Evolutionary conservation across 2,888 invertebrate genomes (phyloP), one percentile per base, ranked within the genome.

Genomic region (Noctua fimbriata): DNA sequence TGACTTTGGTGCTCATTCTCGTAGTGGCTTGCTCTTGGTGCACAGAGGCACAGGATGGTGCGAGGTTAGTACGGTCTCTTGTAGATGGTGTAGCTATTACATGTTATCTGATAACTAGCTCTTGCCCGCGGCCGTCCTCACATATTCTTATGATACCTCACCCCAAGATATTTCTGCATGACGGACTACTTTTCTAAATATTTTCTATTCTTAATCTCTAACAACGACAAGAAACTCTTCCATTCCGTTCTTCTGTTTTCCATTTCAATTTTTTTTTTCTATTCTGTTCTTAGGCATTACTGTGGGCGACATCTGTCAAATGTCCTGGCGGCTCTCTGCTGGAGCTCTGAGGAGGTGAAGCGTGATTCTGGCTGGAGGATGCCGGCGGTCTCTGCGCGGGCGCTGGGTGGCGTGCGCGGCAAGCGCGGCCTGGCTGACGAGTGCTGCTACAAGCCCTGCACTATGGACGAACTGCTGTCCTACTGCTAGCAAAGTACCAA

Each of bases 391-490:
- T 65, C 76, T 16, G 72, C 49, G 36, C 73, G 60, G 32, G 44
- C 73, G 41, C 67, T 80, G 76, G 79, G 44, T 78, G 80, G 78
- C 1, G 24, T 69, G 79, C 90, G 88, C 24, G 90, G 74, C 75
- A 89, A 85, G 44, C 84, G 85, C 0, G 90, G 90, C 3, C 81
- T 90, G 0, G 89, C 88, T 4, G 80, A 89, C 12, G 91, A 93
- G 75, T 93, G 92, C 86, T 93, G 92, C 65, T 86, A 89, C 2
- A 90, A 91, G 10, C 74, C 90, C 5, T 93, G 92, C 78, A 88
- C 90, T 4, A n/a, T 91, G 0, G 81, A 89, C 5, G 90, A 90
- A 65, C 78, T 92, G 69, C 52, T 91, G 9, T 71, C 77, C 1
- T 92, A 91, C 76, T 92, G 91, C 73, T 88, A 85, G 66, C 21